phyloP scores from a whole-genome alignment of 1,140 invertebrate species.

The Dermatophagoides farinae region DNA sequence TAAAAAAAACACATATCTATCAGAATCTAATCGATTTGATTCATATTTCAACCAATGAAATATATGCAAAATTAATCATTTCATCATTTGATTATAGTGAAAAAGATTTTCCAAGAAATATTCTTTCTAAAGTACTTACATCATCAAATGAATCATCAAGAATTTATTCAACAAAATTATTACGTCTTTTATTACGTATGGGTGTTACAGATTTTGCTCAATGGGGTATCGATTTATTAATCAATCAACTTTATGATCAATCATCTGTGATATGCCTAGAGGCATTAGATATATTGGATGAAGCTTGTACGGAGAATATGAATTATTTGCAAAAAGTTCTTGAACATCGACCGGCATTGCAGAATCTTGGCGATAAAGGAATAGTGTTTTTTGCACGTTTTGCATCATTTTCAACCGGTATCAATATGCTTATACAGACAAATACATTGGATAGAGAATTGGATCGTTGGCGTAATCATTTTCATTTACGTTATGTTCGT shows the following conservation, averaged over 20 bases:
- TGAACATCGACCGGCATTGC: slow-evolving; percentile 40
- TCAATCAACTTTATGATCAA: slow-evolving; percentile 56
- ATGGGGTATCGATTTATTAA: slow-evolving; percentile 63
- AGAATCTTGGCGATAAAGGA: slow-evolving; percentile 58
- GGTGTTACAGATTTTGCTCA: slow-evolving; percentile 31
- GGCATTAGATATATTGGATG: slow-evolving; percentile 63
- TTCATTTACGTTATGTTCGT: slow-evolving; percentile 45
- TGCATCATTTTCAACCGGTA: slow-evolving; percentile 49
- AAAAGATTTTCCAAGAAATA: slow-evolving; percentile 35
- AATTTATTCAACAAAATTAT: slow-evolving; percentile 69
- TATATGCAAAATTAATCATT: slow-evolving; percentile 74
- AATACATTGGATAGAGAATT: slow-evolving; percentile 49
- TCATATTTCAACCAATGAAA: slow-evolving; percentile 53
- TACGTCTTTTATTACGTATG: slow-evolving; percentile 58
- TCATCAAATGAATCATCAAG: slow-evolving; percentile 41
- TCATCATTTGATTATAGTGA: slow-evolving; percentile 68
- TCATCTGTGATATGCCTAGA: slow-evolving; percentile 45
- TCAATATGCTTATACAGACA: slow-evolving; percentile 41
- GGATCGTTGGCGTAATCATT: slow-evolving; percentile 45
- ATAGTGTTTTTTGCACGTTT: slow-evolving; percentile 58
- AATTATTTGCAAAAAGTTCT: slow-evolving; percentile 53
- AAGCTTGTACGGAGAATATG: slow-evolving; percentile 55
- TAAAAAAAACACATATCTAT: slow-evolving; percentile 55
- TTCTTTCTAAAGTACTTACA: slow-evolving; percentile 30
- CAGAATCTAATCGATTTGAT: slow-evolving; percentile 34